Evolutionary conservation across 2,888 invertebrate genomes (phyloP).

Genomic region (Xanthia togata): DNA sequence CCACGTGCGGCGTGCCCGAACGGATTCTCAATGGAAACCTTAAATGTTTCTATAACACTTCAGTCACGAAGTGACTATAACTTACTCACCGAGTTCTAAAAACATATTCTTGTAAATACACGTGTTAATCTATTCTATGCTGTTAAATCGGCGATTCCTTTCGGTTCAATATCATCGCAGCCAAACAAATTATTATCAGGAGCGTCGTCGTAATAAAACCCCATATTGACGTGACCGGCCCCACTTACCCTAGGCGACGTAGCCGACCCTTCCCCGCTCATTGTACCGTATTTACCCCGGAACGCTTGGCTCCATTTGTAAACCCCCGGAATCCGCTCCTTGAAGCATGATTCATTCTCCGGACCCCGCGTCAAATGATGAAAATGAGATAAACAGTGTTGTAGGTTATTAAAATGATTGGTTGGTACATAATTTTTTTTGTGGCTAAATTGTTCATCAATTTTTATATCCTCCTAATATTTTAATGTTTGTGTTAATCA

Average conservation of each 20-base stretch:
- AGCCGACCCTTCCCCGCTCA: conserved; percentile 87
- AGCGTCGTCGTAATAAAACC: conserved; percentile 86
- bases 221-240: conserved; percentile 89
- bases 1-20: conserved; percentile 81
- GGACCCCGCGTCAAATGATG: conserved; percentile 83
- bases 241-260: conserved; percentile 88
- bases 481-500: not conserved
- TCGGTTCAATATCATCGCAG: conserved; percentile 72
- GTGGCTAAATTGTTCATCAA: not conserved
- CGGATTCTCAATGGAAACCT: conserved; percentile 67
- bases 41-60: conserved; percentile 45
- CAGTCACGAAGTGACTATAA: conserved; percentile 32
- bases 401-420: conserved; percentile 56
- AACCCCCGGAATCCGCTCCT: conserved; percentile 89
- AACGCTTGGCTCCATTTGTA: conserved; percentile 88
- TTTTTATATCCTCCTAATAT: not conserved
- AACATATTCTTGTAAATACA: conserved; percentile 9
- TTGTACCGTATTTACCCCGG: conserved; percentile 89
- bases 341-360: conserved; percentile 89
- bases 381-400: conserved; percentile 80
- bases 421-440: not conserved
- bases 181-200: conserved; percentile 86
- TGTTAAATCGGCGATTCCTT: conserved; percentile 45
- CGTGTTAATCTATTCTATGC: conserved; percentile 41
- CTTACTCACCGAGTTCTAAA: not conserved